A percentile compares a stretch with the other conserved stretches of the same genome.
Evolutionary conservation across 1,140 invertebrate species (phyloP).

Genomic region (Neodiprion lecontei): DNA sequence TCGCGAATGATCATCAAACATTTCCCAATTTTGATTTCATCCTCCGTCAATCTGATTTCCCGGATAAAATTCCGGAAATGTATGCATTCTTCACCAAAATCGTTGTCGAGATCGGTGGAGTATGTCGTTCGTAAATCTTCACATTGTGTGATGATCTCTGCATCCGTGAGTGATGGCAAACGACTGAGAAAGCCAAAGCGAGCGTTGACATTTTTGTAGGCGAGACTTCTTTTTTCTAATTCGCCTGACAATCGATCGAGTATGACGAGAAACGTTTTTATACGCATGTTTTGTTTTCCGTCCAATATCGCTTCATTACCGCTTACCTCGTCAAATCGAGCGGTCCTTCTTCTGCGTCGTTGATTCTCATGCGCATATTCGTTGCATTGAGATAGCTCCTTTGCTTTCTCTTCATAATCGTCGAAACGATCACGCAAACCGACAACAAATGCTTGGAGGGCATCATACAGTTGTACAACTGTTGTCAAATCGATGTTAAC

Average conservation of each 20-base stretch:
- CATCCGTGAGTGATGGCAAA: background rate
- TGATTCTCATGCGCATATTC: too few relatives aligned
- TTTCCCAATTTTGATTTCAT: background rate
- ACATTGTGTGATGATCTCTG: constrained; percentile 6
- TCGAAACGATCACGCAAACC: constrained; percentile 18
- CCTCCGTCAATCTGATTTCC: constrained; percentile 12
- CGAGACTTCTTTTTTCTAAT: too few relatives aligned
- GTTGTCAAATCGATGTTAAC: background rate
- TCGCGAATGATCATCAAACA: constrained; percentile 18
- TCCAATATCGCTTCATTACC: too few relatives aligned
- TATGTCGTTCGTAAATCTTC: constrained; percentile 13
- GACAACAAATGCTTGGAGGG: constrained; percentile 6
- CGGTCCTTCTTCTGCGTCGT: too few relatives aligned
- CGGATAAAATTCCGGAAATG: constrained; percentile 15
- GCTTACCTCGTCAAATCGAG: too few relatives aligned
- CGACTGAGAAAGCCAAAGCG: constrained; percentile 2
- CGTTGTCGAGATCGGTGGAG: constrained; percentile 8
- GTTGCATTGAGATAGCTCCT: constrained; percentile 3
- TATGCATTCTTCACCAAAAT: constrained; percentile 19
- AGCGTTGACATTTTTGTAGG: too few relatives aligned
- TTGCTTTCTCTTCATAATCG: constrained; percentile 8
- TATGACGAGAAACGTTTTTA: too few relatives aligned
- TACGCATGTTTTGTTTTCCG: too few relatives aligned
- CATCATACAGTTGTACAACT: constrained; percentile 8
- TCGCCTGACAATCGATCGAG: too few relatives aligned